Base-by-base conservation (phyloP, 64 coral and sea anemone species). In the Astreopora myriophthalma region DNA sequence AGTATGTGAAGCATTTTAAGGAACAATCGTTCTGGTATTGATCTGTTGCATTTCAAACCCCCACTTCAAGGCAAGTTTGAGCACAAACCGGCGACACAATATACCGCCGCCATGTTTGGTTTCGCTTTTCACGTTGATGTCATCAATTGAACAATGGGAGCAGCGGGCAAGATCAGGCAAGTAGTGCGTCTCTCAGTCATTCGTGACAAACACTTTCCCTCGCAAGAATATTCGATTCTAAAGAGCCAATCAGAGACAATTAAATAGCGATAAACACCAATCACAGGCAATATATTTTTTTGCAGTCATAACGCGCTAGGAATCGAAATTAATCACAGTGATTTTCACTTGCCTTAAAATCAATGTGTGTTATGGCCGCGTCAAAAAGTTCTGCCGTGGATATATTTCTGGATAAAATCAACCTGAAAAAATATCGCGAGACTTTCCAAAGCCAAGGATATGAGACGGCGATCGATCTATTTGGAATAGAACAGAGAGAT, bases 171-270 rank as follows among this genome's bases (percentile, higher is more conserved):
- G 79, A 38, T 65, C 57, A 38, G 30, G 1, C 79, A 65, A 39
- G 57, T 23, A 25, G 3, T 6, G 79, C 9, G 79, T 83, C 55
- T 1, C 57, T 24, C 7, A 36, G 48, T 14, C 46, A 55, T 65
- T 83, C 79, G 79, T 83, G 58, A 83, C 79, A 83, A 64, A 83
- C 7, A 37, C 34, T 80, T 83, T 83, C 79, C 32, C 79, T 65
- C 55, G 55, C 57, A 63, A 38, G 32, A 83, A 83, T 64, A 79
- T 40, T 67, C 87, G 36, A 68, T 48, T 68, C 24, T 28, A 46
- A 78, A 78, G 6, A 66, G 5, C 71, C 55, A 89, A 74, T 46
- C 74, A 79, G 24, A 68, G 55, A 89, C 61, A 78, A 79, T 48
- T n/a, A 46, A 7, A 6, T 10, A 40, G 23, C 37, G 33, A 11